phyloP scores from a whole-genome alignment of 2,888 invertebrate species.

The Chironomus tentans region DNA sequence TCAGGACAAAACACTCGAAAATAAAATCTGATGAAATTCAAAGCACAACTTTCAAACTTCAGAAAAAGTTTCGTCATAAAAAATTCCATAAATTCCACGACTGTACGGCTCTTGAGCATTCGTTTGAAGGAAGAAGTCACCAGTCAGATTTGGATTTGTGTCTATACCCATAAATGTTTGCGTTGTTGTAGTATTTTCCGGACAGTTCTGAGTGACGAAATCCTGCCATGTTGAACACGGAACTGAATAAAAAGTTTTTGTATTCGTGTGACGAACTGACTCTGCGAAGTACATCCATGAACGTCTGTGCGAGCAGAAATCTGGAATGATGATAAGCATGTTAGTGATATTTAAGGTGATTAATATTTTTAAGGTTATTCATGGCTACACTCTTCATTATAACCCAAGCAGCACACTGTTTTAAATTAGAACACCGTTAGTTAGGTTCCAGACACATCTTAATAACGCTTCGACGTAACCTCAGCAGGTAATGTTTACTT shows the following conservation, averaged over 20 bases:
- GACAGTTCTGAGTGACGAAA: conserved; percentile 2
- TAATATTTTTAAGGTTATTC: no score
- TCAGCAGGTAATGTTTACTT: no score
- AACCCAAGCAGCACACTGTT: no score
- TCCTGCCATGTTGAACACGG: neutral
- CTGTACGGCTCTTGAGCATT: neutral
- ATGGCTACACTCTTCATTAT: no score
- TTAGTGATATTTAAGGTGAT: neutral
- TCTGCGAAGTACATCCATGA: conserved; percentile 21
- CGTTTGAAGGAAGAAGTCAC: conserved; percentile 15
- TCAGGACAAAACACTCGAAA: no score
- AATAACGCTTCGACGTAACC: no score
- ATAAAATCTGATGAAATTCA: no score
- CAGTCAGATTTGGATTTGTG: neutral
- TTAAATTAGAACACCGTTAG: no score
- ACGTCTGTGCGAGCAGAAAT: conserved; percentile 19
- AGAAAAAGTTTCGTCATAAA: neutral
- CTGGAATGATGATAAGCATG: neutral
- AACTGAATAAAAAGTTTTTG: conserved; percentile 32
- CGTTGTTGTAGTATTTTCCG: neutral
- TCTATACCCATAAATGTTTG: conserved; percentile 16
- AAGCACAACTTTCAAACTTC: neutral
- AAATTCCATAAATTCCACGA: neutral
- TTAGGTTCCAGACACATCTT: no score
- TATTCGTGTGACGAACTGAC: conserved; percentile 29